Evolutionary conservation across 2,113 vertebrate genomes (phyloP).

Genomic region (Larimichthys crocea): DNA sequence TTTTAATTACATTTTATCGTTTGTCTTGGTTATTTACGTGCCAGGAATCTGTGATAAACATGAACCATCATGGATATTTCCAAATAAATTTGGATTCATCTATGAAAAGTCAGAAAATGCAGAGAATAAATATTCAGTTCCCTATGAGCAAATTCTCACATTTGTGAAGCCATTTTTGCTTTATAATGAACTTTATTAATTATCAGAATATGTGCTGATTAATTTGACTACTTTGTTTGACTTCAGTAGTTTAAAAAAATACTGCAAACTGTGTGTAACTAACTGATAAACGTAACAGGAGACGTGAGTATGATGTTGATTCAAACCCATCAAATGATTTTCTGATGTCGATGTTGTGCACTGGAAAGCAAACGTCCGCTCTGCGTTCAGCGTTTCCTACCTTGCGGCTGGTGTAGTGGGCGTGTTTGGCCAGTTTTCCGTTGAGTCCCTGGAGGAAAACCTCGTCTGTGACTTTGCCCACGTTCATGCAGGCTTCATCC

Average conservation of each 20-base stretch:
- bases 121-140: background rate
- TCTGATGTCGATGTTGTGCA: too few relatives aligned
- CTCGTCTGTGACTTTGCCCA: slow-evolving; percentile 96
- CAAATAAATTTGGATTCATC: too few relatives aligned
- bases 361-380: too few relatives aligned
- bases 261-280: background rate
- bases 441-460: slow-evolving; percentile 97
- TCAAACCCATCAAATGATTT: too few relatives aligned
- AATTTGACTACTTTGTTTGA: too few relatives aligned
- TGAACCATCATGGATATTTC: background rate
- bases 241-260: too few relatives aligned
- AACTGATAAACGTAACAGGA: background rate
- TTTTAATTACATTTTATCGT: background rate
- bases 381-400: slow-evolving; percentile 73
- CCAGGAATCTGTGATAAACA: background rate
- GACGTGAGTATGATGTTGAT: background rate
- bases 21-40: background rate
- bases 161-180: background rate
- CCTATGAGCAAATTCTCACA: background rate
- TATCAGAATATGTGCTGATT: background rate
- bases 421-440: slow-evolving; percentile 91
- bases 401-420: slow-evolving; percentile 97
- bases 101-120: background rate
- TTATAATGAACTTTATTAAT: background rate
- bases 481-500: slow-evolving; percentile 98